phyloP scores from a whole-genome alignment of 2,113 vertebrate genomes.

The Zosterops borbonicus region DNA sequence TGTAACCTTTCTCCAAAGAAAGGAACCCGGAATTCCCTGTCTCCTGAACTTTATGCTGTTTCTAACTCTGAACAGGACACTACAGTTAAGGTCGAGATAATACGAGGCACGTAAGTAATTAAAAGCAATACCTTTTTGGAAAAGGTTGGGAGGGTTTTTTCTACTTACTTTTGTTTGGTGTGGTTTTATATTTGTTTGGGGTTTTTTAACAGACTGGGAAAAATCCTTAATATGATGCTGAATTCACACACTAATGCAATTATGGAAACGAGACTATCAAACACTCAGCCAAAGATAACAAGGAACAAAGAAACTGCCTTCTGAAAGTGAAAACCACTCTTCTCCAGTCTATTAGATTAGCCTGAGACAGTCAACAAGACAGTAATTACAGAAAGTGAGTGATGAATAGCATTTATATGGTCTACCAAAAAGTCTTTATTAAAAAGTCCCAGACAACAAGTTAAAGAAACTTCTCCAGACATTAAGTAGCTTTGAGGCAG shows the following conservation, averaged over 20 bases:
- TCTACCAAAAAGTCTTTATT: constrained; percentile 6
- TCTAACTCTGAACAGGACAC: background rate
- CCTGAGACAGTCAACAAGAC: constrained; percentile 14
- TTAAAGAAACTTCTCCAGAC: constrained; percentile 4
- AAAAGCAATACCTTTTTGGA: background rate
- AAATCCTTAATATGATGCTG: background rate
- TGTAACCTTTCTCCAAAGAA: background rate
- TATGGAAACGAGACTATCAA: constrained; percentile 19
- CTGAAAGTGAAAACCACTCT: constrained; percentile 21
- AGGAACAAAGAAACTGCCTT: constrained; percentile 6
- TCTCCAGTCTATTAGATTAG: constrained; percentile 18
- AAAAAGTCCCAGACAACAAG: constrained; percentile 26
- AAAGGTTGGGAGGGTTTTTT: background rate
- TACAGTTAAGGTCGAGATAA: background rate
- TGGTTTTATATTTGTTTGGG: background rate
- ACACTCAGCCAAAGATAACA: constrained; percentile 38
- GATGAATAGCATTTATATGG: background rate
- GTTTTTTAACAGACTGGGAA: background rate
- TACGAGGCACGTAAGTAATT: background rate
- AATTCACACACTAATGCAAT: constrained; percentile 23
- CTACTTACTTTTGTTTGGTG: background rate
- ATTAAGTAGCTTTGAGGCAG: background rate
- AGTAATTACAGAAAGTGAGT: background rate
- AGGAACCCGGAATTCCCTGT: background rate
- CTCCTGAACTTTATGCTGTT: background rate